These are phyloP conservation scores for Enteromius unitaeniatus DNA, from an alignment of 2,797 vertebrate species.

Conservation along the genomic window DNA sequence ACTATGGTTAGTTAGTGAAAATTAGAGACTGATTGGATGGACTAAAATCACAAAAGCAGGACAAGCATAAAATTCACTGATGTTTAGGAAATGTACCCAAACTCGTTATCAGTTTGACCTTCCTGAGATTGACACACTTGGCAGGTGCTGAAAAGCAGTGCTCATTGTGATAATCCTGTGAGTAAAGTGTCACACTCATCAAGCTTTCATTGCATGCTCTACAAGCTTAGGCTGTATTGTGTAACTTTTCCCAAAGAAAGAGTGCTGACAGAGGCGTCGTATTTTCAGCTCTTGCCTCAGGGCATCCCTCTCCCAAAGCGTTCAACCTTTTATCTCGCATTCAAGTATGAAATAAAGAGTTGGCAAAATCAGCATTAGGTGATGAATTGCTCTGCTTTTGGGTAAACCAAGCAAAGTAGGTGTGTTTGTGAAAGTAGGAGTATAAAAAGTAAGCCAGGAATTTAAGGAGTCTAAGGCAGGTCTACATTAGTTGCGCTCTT, in stretches of 20 bases:
- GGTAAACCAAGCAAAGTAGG: slow-evolving; percentile 28
- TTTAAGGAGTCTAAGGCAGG: neutral
- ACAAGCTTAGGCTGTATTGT: slow-evolving; percentile 30
- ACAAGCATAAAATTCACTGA: neutral
- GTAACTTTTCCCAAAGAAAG: slow-evolving; percentile 8
- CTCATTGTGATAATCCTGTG: slow-evolving; percentile 10
- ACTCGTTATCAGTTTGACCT: neutral
- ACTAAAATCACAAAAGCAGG: neutral
- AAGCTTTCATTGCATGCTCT: slow-evolving; percentile 19
- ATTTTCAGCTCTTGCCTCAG: slow-evolving; percentile 28
- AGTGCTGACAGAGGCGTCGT: slow-evolving; percentile 32
- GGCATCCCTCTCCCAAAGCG: slow-evolving; percentile 18
- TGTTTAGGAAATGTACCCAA: neutral
- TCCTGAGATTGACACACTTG: slow-evolving; percentile 39
- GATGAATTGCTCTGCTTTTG: slow-evolving; percentile 23
- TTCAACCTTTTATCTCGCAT: slow-evolving; percentile 41
- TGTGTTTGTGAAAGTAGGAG: slow-evolving; percentile 1
- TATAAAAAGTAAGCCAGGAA: slow-evolving; percentile 6
- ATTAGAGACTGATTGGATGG: neutral
- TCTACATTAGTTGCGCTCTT: slow-evolving; percentile 1
- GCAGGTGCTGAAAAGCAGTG: slow-evolving; percentile 25
- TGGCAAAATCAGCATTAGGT: slow-evolving; percentile 24
- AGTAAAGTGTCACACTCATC: slow-evolving; percentile 41
- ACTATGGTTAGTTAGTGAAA: neutral
- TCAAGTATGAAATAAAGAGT: slow-evolving; percentile 30